These are phyloP conservation scores for Rhadina sibilatrix DNA, from an alignment of 2,113 vertebrate species.

Conservation along the genomic window DNA sequence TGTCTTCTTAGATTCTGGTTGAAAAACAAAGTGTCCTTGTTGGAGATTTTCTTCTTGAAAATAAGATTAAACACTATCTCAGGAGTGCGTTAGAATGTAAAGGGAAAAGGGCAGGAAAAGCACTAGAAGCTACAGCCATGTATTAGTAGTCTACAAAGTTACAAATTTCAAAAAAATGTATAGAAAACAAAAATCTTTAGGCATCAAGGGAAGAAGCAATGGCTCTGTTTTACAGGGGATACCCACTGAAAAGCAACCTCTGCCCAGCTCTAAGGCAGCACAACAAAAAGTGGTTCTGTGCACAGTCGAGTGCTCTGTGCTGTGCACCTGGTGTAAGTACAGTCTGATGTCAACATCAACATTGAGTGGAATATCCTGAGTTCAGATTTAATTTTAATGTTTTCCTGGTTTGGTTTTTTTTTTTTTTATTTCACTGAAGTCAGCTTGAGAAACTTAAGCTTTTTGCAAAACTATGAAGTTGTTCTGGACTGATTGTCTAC, in stretches of 20 bases:
- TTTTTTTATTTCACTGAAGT: not conserved
- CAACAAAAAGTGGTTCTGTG: no score
- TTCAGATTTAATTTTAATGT: not conserved
- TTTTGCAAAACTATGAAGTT: not conserved
- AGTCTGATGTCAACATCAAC: not conserved
- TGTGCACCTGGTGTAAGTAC: not conserved
- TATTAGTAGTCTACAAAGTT: not conserved
- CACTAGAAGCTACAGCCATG: not conserved
- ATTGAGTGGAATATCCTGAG: not conserved
- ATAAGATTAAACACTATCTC: not conserved
- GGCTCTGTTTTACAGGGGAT: no score
- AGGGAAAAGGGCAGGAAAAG: not conserved
- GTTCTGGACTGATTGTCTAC: not conserved
- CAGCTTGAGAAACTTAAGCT: not conserved
- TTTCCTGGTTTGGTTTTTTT: accelerated
- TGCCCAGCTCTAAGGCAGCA: not conserved
- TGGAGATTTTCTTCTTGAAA: not conserved
- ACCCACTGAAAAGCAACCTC: not conserved
- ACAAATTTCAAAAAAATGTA: not conserved
- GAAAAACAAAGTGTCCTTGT: not conserved
- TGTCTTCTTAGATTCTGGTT: not conserved
- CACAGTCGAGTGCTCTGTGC: not conserved
- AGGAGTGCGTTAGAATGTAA: not conserved
- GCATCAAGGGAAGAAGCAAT: not conserved
- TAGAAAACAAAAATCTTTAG: not conserved